A percentile compares a stretch with the other conserved stretches of the same genome.
Conservation (phyloP, 2,113 vertebrate genomes). For the Chinchilla lanigera region DNA sequence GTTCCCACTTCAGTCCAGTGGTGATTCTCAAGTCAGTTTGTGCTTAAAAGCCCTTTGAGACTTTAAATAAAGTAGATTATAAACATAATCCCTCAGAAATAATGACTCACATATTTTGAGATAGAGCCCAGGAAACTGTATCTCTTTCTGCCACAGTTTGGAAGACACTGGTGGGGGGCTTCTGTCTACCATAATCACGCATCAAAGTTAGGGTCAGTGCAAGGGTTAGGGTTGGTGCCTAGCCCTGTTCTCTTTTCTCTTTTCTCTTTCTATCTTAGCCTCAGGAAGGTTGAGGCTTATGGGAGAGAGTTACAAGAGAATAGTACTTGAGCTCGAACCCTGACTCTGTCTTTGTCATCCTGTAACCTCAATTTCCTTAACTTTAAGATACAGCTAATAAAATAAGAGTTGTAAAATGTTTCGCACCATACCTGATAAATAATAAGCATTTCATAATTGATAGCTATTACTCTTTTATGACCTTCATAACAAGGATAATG, state of each 20-base stretch:
- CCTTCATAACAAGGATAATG: background rate
- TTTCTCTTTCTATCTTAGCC: background rate
- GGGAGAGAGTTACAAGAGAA: background rate
- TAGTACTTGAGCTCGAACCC: background rate
- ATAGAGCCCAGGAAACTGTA: background rate
- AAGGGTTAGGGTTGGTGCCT: background rate
- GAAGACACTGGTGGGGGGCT: background rate
- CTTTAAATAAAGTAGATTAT: background rate
- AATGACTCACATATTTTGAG: background rate
- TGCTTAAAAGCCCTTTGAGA: background rate
- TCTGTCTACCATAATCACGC: background rate
- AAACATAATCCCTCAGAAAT: background rate
- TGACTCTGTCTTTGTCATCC: background rate
- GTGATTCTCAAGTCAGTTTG: background rate
- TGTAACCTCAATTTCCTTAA: background rate
- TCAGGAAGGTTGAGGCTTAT: background rate
- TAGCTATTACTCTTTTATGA: background rate
- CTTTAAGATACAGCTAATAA: background rate
- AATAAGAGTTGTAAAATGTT: background rate
- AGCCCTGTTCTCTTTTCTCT: background rate
- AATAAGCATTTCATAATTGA: background rate
- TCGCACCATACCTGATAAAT: background rate
- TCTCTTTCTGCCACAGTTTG: background rate
- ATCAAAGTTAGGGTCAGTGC: too few species aligned
- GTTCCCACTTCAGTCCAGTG: background rate